Evolutionary conservation across 2,888 invertebrate genomes (phyloP), one percentile per base, ranked within the genome.

Genomic region (Mechanitis mazaeus): DNA sequence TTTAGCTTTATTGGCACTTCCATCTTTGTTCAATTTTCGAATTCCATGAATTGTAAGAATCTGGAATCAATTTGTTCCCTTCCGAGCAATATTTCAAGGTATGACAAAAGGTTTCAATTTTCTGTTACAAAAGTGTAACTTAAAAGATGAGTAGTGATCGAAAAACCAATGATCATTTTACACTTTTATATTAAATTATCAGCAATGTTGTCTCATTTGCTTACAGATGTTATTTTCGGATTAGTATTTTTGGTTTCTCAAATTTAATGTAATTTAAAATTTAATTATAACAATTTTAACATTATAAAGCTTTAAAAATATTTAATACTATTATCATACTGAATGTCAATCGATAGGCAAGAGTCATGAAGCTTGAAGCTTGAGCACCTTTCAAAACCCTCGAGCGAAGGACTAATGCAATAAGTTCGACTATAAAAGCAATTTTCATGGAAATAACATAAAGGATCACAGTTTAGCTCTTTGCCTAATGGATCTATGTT

Each of bases 361-460:
- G 55, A 59, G 45, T 59, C 53, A 59, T 53, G 58, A 11, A 31
- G 50, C 11, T 11, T 42, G 42, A 42, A 50, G 31, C 50, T 50
- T 9, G 28, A 50, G 50, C 50, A 50, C 50, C 31, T 45, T 56
- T 59, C 45, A 33, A 53, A 59, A 38, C 59, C 55, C 56, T 58
- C 60, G 60, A 47, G 45, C 56, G 50, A 46, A 56, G 42, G 71
- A 73, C 76, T 81, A 81, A 82, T 75, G 74, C 76, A 81, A 82
- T 82, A 77, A 81, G 72, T 65, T 67, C 69, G 70, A 73, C 76
- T 75, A 76, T 81, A 77, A 77, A 75, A 71, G 76, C 79, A 77
- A 82, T 80, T 80, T 78, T 74, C 72, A 73, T 72, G 75, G 71
- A 77, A 81, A 81, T 80, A 76, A 74, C 73, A 77, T 80, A 80